phyloP scores from a whole-genome alignment of 2,113 vertebrate genomes.

The Raja brachyura region DNA sequence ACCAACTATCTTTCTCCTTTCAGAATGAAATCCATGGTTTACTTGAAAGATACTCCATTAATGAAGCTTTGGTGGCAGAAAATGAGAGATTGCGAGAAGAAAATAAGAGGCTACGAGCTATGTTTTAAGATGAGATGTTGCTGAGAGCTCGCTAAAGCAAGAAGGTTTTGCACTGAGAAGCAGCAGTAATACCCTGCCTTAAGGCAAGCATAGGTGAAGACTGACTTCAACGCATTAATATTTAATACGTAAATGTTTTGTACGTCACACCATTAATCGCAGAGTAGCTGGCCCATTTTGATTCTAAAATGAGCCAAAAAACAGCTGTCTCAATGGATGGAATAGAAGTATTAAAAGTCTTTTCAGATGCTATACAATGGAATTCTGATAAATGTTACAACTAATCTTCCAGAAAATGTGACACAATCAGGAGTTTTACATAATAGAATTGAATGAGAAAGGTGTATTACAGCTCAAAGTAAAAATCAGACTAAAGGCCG shows the following conservation, averaged over 20 bases:
- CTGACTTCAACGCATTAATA: background rate
- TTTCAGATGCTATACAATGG: background rate
- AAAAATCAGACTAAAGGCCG: background rate
- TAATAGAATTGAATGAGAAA: background rate
- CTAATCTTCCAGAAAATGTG: background rate
- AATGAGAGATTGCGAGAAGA: constrained; percentile 86
- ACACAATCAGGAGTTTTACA: background rate
- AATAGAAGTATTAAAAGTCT: background rate
- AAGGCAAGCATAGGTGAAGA: background rate
- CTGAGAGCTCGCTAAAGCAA: background rate
- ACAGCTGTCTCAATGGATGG: background rate
- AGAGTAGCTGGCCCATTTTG: background rate
- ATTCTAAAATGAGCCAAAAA: background rate
- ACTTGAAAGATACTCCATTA: constrained; percentile 84
- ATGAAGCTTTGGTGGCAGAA: constrained; percentile 86
- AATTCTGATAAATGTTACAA: background rate
- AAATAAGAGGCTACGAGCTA: constrained; percentile 76
- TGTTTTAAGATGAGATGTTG: constrained; percentile 66
- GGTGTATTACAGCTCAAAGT: background rate
- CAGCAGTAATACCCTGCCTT: background rate
- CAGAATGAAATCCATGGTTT: constrained; percentile 90
- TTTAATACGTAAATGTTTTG: background rate
- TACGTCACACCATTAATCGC: background rate
- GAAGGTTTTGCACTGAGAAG: background rate
- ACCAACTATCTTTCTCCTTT: background rate